Base-by-base conservation (phyloP, 2,113 vertebrate genomes). In the Oreochromis spilurus region DNA sequence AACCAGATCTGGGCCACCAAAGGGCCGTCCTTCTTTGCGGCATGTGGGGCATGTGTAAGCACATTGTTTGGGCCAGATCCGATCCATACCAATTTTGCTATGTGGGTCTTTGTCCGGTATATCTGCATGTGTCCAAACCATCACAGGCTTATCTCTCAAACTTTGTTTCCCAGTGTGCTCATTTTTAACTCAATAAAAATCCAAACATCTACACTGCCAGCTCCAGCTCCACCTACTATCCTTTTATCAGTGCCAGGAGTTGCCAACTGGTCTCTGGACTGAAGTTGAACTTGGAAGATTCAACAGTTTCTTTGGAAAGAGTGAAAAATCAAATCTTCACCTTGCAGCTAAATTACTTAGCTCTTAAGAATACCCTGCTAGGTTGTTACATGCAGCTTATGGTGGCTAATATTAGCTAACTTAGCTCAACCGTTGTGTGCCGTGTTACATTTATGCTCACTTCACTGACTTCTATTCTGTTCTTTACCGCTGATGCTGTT, bases 1-100 rank as follows among this genome's bases (percentile, higher is more conserved):
- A 54, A 54, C n/a, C 53, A 55, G 53, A 55, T 55, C 6, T 26
- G 54, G 54, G 4, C 6, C 21, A 13, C 6, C 21, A 13, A 55
- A 55, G 0, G 54, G 54, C 21, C 2, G 0, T 55, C 54, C 26
- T 55, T 55, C 54, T 55, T 26, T 26, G 54, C 0, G 6, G 54
- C 1, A 55, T 13, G 21, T 26, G 54, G 54, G 21, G 1, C 54
- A 55, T 26, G 54, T 55, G 21, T 55, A 55, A 26, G 21, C 54
- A 7, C 6, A 26, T 26, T 55, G 21, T 55, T 12, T 55, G 21
- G 54, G 54, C 21, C 54, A 55, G 12, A 55, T 55, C 0, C 2
- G 1, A 7, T 13, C 11, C n/a, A 55, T 55, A 55, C 11, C 54
- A 26, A 26, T 55, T 26, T 55, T 55, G 21, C 54, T 26, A 0